Evolutionary conservation across 2,888 invertebrate species (phyloP).

Genomic region (Stenchaetothrips biformis): DNA sequence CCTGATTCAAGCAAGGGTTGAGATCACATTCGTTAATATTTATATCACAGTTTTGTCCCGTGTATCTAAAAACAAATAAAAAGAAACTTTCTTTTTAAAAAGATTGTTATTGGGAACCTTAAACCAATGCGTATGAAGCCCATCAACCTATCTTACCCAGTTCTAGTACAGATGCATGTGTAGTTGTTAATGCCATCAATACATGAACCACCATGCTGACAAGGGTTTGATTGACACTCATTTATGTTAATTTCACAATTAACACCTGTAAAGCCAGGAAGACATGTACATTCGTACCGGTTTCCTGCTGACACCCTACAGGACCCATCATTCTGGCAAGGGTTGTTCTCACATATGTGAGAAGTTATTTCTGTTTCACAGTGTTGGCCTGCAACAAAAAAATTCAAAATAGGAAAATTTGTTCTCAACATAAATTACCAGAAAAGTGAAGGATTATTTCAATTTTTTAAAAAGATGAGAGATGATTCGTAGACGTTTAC

Average conservation of each 20-base stretch:
- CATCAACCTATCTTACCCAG: slow-evolving; percentile 49
- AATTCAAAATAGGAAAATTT: slow-evolving; percentile 26
- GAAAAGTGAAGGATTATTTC: background rate
- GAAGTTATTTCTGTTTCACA: slow-evolving; percentile 66
- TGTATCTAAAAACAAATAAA: slow-evolving; percentile 34
- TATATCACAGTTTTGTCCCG: slow-evolving; percentile 57
- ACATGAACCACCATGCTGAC: slow-evolving; percentile 82
- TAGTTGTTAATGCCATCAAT: slow-evolving; percentile 86
- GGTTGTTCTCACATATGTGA: slow-evolving; percentile 64
- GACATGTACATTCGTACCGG: slow-evolving; percentile 55
- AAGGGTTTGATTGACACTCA: slow-evolving; percentile 58
- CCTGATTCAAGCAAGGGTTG: slow-evolving; percentile 65
- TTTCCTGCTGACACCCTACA: slow-evolving; percentile 59
- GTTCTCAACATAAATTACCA: background rate
- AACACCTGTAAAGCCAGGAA: slow-evolving; percentile 75
- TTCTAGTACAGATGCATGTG: slow-evolving; percentile 70
- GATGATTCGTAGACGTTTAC: slow-evolving; percentile 41
- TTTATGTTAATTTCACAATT: slow-evolving; percentile 70
- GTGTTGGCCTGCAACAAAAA: slow-evolving; percentile 49
- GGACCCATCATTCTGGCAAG: slow-evolving; percentile 74
- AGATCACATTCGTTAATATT: slow-evolving; percentile 76
- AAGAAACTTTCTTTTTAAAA: slow-evolving; percentile 16
- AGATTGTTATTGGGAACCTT: background rate
- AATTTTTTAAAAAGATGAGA: background rate
- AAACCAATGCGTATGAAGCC: slow-evolving; percentile 33